Base-by-base conservation (phyloP, 2,113 vertebrate genomes). In the Oreocharis arfaki region DNA sequence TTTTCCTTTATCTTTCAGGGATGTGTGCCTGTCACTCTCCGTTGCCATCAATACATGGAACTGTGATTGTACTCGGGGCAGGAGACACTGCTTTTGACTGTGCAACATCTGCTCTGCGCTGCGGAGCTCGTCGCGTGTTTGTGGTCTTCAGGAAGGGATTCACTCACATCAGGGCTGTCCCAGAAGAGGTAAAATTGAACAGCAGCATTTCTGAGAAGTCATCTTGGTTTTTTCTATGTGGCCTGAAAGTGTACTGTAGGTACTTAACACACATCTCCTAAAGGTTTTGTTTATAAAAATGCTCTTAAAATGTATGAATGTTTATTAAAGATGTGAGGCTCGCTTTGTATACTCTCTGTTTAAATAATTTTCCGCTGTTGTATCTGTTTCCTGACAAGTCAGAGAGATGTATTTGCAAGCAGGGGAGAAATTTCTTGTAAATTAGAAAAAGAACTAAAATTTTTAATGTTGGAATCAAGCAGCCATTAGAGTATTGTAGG, bases 1-100 rank as follows among this genome's bases (percentile, higher is more conserved):
- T 95, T 97, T 98, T 97, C 97, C 97, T 98, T 98, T 96, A 95
- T 98, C 97, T 96, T 95, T 90, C 98, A 99, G 99, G 99, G 68
- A 99, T 99, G 98, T 99, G 99, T 87, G 96, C 94, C 97, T 99
- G 99, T 96, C 98, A 95, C 74, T 97, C 98, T 67, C 88, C 98
- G 17, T 96, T 99, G 97, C 99, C 99, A 20, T 97, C 98, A 65
- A 42, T 99, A 55, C 97, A 77, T 85, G 99, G 99, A n/a, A 96
- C 97, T 6, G 99, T 99, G 96, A 98, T 99, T 47, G 99, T 99
- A 46, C 97, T 99, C 9, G 99, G 99, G 47, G 98, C 99, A 11
- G 99, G 99, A 68, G 99, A 99, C 98, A 99, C 99, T 3, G 99
- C 99, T 28, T 99, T 99, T 77, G 99, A 99, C 98, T 99, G 99